Conservation (phyloP, 2,113 vertebrate species). For the Atrichornis clamosus region DNA sequence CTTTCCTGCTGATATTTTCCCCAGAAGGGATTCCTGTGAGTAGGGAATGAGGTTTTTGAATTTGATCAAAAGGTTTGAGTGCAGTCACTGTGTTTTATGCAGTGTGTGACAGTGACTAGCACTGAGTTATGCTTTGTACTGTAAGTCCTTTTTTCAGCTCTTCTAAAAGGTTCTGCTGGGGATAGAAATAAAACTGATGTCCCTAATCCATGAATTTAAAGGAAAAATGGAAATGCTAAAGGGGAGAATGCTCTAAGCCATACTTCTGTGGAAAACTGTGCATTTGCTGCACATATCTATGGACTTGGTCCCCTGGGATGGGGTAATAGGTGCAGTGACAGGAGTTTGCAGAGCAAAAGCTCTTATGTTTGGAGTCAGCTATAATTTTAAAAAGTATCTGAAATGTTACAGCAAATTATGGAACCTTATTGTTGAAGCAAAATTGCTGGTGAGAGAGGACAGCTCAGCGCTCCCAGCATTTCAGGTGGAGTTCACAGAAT, state of each 20-base stretch:
- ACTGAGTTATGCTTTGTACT: neutral
- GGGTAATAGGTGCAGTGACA: neutral
- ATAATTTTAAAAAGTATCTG: neutral
- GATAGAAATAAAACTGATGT: neutral
- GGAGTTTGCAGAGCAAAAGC: neutral
- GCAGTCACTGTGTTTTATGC: neutral
- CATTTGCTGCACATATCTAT: neutral
- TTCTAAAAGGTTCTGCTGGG: neutral
- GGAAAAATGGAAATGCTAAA: neutral
- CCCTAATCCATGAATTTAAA: neutral
- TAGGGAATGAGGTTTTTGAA: neutral
- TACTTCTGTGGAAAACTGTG: neutral
- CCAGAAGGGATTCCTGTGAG: neutral
- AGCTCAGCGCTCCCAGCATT: neutral
- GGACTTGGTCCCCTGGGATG: neutral
- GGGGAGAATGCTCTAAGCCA: neutral
- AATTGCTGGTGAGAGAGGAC: neutral
- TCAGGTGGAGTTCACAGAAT: neutral
- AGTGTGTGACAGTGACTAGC: fast-evolving
- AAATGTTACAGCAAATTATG: neutral
- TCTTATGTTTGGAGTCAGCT: neutral
- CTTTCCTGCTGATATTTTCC: neutral
- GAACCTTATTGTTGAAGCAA: neutral
- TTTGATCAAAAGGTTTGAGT: neutral
- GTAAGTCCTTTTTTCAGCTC: neutral